phyloP scores from a whole-genome alignment of 2,113 vertebrate species.

The Eonycteris spelaea region DNA sequence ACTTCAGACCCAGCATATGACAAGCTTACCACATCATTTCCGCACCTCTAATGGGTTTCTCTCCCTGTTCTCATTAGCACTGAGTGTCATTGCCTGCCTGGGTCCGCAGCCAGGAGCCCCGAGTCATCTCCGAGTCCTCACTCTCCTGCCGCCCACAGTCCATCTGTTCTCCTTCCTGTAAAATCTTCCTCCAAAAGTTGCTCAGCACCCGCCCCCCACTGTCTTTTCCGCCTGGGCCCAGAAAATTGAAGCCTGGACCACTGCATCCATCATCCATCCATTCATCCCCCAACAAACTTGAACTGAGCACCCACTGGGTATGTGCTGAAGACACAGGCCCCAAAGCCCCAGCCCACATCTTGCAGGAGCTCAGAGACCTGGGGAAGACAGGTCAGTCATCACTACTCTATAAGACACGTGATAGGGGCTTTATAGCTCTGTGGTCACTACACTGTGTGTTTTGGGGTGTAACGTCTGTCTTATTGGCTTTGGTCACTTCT shows the following conservation, averaged over 20 bases:
- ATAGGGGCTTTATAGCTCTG: background rate
- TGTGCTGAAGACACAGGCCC: background rate
- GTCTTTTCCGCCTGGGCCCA: background rate
- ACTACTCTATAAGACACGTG: background rate
- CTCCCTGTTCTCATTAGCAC: constrained; percentile 55
- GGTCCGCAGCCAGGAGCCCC: constrained; percentile 57
- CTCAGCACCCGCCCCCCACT: background rate
- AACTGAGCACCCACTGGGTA: background rate
- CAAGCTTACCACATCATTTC: constrained; percentile 4
- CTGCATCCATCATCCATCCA: background rate
- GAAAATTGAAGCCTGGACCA: constrained; percentile 10
- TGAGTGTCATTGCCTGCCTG: constrained; percentile 58
- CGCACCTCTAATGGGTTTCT: constrained; percentile 11
- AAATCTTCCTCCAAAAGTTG: constrained; percentile 19
- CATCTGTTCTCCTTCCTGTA: constrained; percentile 65
- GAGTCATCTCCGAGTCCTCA: constrained; percentile 60
- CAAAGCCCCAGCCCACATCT: background rate
- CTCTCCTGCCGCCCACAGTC: constrained; percentile 48
- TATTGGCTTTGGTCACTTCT: background rate
- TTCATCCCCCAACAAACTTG: background rate
- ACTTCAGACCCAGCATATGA: background rate
- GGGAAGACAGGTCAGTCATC: background rate
- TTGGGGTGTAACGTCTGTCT: background rate
- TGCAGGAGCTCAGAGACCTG: background rate
- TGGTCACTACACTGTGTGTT: background rate